Percentiles rank a stretch among this genome's conserved stretches.
These are phyloP conservation scores for Microctonus aethiopoides DNA, from an alignment of 2,888 invertebrate genomes.

Conservation along the genomic window DNA sequence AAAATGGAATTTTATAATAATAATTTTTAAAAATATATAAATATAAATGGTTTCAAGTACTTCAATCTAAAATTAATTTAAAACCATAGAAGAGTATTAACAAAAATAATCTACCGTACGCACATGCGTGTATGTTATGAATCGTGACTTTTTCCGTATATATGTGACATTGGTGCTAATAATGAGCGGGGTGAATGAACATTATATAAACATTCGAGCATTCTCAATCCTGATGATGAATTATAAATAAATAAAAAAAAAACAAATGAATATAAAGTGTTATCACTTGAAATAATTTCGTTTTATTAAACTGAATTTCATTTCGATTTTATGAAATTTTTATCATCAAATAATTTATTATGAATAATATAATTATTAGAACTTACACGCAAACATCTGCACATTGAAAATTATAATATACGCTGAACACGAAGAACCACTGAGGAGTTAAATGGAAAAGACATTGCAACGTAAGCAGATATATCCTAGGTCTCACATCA, in stretches of 20 bases:
- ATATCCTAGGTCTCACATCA: slow-evolving; percentile 32
- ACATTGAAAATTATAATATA: slow-evolving; percentile 6
- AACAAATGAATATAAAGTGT: not conserved
- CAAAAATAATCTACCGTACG: not conserved
- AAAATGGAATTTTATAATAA: not conserved
- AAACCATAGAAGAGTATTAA: not conserved
- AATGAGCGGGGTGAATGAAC: slow-evolving; percentile 16
- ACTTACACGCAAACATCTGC: not conserved
- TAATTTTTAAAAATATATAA: not conserved
- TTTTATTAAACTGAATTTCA: no score
- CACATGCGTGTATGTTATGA: slow-evolving; percentile 10
- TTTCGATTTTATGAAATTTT: not conserved
- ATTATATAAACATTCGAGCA: no score
- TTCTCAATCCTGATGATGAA: no score
- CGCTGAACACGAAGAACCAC: slow-evolving; percentile 6
- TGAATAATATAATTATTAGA: not conserved
- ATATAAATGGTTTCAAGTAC: not conserved
- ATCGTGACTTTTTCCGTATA: slow-evolving; percentile 31
- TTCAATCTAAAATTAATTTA: not conserved
- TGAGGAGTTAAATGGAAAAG: not conserved
- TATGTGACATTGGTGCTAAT: slow-evolving; percentile 31
- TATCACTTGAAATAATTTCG: no score
- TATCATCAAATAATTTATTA: not conserved
- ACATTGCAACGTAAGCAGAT: slow-evolving; percentile 28
- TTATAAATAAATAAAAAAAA: not conserved